Base-by-base conservation (phyloP, 2,113 vertebrate species). In the Neopipo cinnamomea region DNA sequence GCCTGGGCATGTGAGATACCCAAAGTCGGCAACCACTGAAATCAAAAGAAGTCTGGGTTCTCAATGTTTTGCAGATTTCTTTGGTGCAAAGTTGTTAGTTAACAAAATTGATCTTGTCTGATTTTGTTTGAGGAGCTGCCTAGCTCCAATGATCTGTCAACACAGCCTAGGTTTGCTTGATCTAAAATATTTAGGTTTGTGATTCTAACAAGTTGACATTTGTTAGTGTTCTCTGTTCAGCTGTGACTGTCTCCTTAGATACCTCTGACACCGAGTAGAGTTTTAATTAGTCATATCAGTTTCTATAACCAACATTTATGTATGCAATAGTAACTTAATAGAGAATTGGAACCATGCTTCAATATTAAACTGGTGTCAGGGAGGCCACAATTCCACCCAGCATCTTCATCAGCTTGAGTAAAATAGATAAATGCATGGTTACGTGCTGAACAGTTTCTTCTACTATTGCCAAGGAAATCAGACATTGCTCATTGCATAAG, bases 111-210 rank as follows among this genome's bases (percentile, higher is more conserved):
- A 83, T 11, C 21, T 73, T 70, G 31, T 18, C 50, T 44, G 14
- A 21, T 44, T 83, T 73, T 83, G 12, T 65, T 71, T 77, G 55
- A 92, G 53, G 15, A 53, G 13, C 28, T 92, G 55, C 37, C 13
- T 63, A 68, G 30, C n/a, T 89, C 37, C 53, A 62, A 8, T 23
- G 27, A 66, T 67, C 63, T 80, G n/a, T 66, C 67, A 95, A 41
- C n/a, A 77, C 11, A 83, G 19, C 9, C n/a, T 41, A 80, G 53
- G n/a, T 13, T 94, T 84, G 25, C 62, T 68, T 73, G 44, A 73
- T 62, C 59, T 86, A 50, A 92, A 95, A 74, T 73, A 35, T 49
- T 94, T 70, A 80, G 28, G 47, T 28, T 68, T 94, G 83, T 91
- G 6, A 65, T 50, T 88, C 46, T 79, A 80, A 61, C 2, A 73